Conservation (phyloP, 2,888 invertebrate genomes). For the Philereme transversata region DNA sequence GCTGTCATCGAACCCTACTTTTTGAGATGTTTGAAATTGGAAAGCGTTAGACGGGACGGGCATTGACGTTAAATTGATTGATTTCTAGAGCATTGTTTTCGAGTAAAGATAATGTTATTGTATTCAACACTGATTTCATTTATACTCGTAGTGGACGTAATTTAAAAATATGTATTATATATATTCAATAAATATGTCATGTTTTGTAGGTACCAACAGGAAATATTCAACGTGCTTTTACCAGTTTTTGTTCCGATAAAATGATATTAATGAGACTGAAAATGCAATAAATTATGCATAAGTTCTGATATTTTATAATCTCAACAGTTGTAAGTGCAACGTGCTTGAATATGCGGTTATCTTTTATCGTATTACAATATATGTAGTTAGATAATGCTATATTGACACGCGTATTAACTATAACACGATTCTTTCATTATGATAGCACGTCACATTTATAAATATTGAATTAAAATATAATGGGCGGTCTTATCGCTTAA, state of each 20-base stretch:
- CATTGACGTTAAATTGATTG: slow-evolving; percentile 7
- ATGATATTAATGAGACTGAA: slow-evolving; percentile 4
- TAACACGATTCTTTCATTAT: slow-evolving; percentile 53
- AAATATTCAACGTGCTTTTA: slow-evolving; percentile 9
- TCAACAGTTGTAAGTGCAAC: slow-evolving; percentile 31
- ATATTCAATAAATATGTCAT: slow-evolving; percentile 28
- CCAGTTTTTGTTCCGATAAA: slow-evolving; percentile 25
- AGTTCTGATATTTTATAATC: slow-evolving; percentile 30
- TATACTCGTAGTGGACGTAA: slow-evolving; percentile 19
- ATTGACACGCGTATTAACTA: slow-evolving; percentile 46
- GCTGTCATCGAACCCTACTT: slow-evolving; percentile 6
- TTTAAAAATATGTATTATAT: slow-evolving; percentile 25
- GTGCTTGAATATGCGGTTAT: slow-evolving; percentile 60
- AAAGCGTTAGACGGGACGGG: slow-evolving; percentile 8
- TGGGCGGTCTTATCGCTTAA: too few species aligned
- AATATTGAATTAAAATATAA: too few species aligned
- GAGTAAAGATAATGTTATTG: slow-evolving; percentile 8
- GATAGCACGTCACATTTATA: slow-evolving; percentile 30
- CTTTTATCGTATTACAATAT: slow-evolving; percentile 59
- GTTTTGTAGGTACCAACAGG: slow-evolving; percentile 6
- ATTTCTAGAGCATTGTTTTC: slow-evolving; percentile 6
- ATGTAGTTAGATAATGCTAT: slow-evolving; percentile 41
- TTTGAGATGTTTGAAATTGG: slow-evolving; percentile 18
- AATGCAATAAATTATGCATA: slow-evolving; percentile 21
- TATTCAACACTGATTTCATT: slow-evolving; percentile 28